A percentile compares a stretch with the other conserved stretches of the same genome.
Conservation (phyloP, 2,888 invertebrate species). For the Drosophila merina region DNA sequence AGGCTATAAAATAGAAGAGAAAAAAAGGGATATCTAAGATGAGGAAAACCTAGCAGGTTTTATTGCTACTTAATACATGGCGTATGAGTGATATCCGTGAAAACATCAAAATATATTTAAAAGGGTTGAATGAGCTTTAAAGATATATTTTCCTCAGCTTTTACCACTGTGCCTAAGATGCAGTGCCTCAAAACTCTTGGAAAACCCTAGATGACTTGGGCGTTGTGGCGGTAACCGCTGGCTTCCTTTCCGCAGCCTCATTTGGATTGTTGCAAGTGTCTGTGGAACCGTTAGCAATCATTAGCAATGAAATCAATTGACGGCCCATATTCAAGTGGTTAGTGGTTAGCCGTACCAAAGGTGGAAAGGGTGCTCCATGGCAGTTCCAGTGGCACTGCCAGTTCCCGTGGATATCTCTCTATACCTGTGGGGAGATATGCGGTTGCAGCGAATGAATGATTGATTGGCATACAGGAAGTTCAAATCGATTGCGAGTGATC, state of each 20-base stretch:
- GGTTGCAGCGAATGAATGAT: slow-evolving; percentile 16
- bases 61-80: too few relatives aligned
- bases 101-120: too few relatives aligned
- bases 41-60: neutral
- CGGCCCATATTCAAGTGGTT: slow-evolving; percentile 72
- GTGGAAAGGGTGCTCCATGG: slow-evolving; percentile 36
- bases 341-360: slow-evolving; percentile 15
- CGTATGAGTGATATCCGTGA: too few relatives aligned
- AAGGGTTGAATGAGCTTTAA: neutral
- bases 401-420: slow-evolving; percentile 1
- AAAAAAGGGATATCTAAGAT: neutral
- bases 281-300: slow-evolving; percentile 72
- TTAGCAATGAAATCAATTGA: slow-evolving; percentile 75
- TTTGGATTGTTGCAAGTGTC: slow-evolving; percentile 57
- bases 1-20: too few relatives aligned
- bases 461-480: slow-evolving; percentile 42
- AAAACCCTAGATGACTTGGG: slow-evolving; percentile 18
- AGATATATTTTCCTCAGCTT: too few relatives aligned
- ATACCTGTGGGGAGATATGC: slow-evolving; percentile 6
- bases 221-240: slow-evolving; percentile 60
- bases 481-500: slow-evolving; percentile 24
- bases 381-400: neutral
- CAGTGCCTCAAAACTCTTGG: slow-evolving; percentile 16
- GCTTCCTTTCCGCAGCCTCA: slow-evolving; percentile 51
- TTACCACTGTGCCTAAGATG: slow-evolving; percentile 8